These are phyloP conservation scores for Habrosyne pyritoides DNA, from an alignment of 2,888 invertebrate genomes.

Conservation along the genomic window DNA sequence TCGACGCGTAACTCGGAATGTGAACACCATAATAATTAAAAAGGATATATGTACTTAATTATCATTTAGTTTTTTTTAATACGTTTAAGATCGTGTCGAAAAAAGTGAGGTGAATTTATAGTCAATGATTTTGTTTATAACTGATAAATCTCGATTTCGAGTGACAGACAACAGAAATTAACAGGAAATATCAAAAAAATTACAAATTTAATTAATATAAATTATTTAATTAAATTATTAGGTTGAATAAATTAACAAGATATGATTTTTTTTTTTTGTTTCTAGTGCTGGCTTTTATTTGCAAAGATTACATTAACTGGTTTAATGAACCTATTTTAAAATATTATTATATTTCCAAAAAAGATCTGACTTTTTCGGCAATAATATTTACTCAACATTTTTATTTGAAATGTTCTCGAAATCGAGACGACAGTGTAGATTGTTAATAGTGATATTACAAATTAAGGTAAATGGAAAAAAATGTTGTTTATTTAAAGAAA, in stretches of 20 bases:
- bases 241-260: too few relatives aligned
- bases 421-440: conserved; percentile 76
- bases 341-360: too few relatives aligned
- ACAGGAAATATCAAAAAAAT: conserved; percentile 18
- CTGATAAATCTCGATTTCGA: conserved; percentile 70
- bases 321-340: too few relatives aligned
- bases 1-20: conserved; percentile 38
- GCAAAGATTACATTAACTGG: neutral
- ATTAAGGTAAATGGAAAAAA: conserved; percentile 73
- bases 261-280: neutral
- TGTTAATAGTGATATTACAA: conserved; percentile 82
- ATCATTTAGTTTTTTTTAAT: conserved; percentile 33
- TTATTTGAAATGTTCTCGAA: conserved; percentile 41
- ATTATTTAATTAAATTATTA: too few relatives aligned
- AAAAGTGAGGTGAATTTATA: conserved; percentile 55
- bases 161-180: conserved; percentile 17
- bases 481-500: conserved; percentile 76
- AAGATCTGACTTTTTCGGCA: too few relatives aligned
- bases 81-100: conserved; percentile 58
- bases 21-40: conserved; percentile 51
- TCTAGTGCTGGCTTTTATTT: neutral
- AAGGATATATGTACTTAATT: conserved; percentile 35
- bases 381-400: conserved; percentile 13
- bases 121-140: conserved; percentile 66
- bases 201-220: conserved; percentile 7